These are phyloP conservation scores for Anneissia japonica DNA, from an alignment of 35 echinoderm and acorn worm genomes.

Conservation along the genomic window DNA sequence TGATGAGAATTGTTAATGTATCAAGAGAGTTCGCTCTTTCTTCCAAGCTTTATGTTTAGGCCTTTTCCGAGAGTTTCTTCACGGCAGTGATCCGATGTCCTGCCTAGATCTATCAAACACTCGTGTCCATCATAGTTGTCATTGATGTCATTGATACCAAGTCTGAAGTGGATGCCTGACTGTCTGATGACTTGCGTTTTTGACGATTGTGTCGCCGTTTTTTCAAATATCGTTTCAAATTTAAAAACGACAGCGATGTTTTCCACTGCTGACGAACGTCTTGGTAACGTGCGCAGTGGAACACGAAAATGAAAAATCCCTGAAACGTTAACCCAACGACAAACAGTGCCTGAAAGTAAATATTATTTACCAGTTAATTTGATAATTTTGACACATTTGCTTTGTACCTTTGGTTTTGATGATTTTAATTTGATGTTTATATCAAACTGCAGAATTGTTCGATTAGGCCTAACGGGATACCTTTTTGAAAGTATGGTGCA, in stretches of 20 bases:
- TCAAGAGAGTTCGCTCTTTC: too few relatives aligned
- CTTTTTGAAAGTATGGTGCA: too few relatives aligned
- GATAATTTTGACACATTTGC: neutral
- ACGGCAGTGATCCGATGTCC: too few relatives aligned
- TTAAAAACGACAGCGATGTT: neutral
- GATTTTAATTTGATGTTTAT: too few relatives aligned
- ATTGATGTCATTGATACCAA: neutral
- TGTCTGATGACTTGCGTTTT: constrained; percentile 34
- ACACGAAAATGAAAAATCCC: constrained; percentile 94
- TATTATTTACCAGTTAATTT: neutral
- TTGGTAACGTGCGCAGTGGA: constrained; percentile 67
- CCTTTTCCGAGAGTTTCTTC: too few relatives aligned
- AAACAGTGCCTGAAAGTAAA: constrained; percentile 59
- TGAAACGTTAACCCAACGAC: constrained; percentile 81
- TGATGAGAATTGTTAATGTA: too few relatives aligned
- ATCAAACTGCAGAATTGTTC: too few relatives aligned
- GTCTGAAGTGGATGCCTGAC: neutral
- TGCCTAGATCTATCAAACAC: neutral
- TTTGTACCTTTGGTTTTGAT: too few relatives aligned
- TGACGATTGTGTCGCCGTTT: constrained; percentile 6
- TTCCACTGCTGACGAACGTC: constrained; percentile 77
- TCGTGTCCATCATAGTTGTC: neutral
- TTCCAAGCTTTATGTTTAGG: too few relatives aligned
- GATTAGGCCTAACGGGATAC: too few relatives aligned
- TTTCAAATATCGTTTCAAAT: neutral